Conservation (phyloP, 1,140 invertebrate species). For the Bombus cullumanus region DNA sequence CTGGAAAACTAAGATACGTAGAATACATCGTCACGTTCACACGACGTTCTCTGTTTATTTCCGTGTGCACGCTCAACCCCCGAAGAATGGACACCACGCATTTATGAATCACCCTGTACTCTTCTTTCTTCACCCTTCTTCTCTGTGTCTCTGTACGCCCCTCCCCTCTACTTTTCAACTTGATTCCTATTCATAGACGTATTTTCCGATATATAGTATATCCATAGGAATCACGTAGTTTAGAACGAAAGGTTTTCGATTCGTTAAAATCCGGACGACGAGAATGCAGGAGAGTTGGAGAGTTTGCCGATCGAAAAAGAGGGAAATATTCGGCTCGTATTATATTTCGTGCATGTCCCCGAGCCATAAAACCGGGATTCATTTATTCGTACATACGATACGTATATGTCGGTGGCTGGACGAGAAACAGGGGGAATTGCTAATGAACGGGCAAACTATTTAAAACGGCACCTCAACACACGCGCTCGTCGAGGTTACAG, state of each 20-base stretch:
- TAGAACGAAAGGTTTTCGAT: neutral
- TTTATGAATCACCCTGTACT: no score
- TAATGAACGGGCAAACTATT: constrained; percentile 19
- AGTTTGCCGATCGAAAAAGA: neutral
- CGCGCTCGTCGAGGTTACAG: neutral
- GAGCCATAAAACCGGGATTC: constrained; percentile 5
- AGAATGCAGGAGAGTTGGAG: neutral
- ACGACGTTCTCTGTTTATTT: no score
- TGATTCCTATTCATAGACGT: neutral
- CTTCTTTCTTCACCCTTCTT: neutral
- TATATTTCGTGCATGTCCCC: neutral
- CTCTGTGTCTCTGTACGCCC: neutral
- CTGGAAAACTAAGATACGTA: no score
- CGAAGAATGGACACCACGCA: no score
- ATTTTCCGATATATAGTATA: neutral
- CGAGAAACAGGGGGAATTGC: constrained; percentile 15
- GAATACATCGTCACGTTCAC: no score
- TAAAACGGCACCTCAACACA: constrained; percentile 4
- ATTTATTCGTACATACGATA: neutral
- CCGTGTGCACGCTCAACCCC: no score
- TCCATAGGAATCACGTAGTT: neutral
- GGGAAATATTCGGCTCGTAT: no score
- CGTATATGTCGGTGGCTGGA: neutral
- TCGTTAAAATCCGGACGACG: neutral
- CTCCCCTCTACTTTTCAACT: neutral